Conservation (phyloP, 2,797 vertebrate species). For the Paguma larvata region DNA sequence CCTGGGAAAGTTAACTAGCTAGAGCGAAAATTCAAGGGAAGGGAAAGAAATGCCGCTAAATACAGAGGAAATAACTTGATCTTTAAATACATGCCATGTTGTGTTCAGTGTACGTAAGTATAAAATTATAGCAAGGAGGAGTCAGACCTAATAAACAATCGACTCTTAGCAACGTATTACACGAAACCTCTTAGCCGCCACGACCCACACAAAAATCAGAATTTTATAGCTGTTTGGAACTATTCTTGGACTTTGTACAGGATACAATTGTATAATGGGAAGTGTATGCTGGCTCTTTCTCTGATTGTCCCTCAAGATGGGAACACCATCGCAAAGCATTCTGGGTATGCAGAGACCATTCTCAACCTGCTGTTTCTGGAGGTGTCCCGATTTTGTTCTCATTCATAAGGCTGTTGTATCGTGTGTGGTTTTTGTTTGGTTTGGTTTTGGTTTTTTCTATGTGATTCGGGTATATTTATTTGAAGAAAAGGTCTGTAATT, state of each 20-base stretch:
- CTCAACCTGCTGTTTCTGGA: slow-evolving; percentile 54
- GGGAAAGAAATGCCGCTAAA: background rate
- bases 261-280: background rate
- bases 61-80: background rate
- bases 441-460: background rate
- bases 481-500: slow-evolving; percentile 76
- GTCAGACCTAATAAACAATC: background rate
- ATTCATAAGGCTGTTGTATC: slow-evolving; percentile 69
- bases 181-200: slow-evolving; percentile 16
- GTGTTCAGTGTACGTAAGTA: background rate
- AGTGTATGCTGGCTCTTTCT: slow-evolving; percentile 41
- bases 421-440: slow-evolving; percentile 23
- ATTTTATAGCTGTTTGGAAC: slow-evolving; percentile 21
- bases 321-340: slow-evolving; percentile 47
- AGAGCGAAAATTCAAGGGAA: background rate
- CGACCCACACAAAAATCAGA: slow-evolving; percentile 47
- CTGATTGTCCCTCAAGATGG: background rate
- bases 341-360: slow-evolving; percentile 36
- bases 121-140: background rate
- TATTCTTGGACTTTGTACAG: background rate
- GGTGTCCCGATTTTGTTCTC: background rate
- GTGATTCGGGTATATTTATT: slow-evolving; percentile 86
- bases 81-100: background rate
- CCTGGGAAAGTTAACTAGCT: background rate
- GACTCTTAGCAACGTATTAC: slow-evolving; percentile 49